A percentile compares a stretch with the other conserved stretches of the same genome.
phyloP scores from a whole-genome alignment of 2,888 invertebrate species.

The Sarcophaga rosellei region DNA sequence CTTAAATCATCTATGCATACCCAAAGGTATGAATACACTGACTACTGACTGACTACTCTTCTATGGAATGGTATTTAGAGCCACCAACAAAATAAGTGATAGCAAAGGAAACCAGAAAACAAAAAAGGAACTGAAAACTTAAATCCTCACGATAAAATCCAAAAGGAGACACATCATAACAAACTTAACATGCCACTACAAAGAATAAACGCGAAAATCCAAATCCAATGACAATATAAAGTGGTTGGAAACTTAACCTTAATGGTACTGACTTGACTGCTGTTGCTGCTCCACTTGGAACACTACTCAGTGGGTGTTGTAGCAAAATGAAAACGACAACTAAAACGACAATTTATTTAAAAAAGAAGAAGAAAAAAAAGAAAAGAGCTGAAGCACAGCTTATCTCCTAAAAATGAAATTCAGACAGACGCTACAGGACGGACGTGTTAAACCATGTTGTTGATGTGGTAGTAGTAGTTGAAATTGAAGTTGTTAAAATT shows the following conservation, averaged over 20 bases:
- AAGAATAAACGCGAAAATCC: constrained; percentile 37
- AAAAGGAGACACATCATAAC: constrained; percentile 60
- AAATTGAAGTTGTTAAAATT: constrained; percentile 37
- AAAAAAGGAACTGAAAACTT: neutral
- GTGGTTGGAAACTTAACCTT: constrained; percentile 61
- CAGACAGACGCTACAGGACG: neutral
- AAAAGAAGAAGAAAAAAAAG: neutral
- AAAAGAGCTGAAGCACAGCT: constrained; percentile 45
- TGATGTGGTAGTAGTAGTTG: neutral
- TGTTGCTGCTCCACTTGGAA: neutral
- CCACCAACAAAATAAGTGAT: neutral
- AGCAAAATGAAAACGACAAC: constrained; percentile 32
- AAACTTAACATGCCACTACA: constrained; percentile 46
- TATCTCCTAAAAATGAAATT: constrained; percentile 43
- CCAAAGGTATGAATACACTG: neutral
- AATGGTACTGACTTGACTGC: constrained; percentile 16
- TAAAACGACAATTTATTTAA: constrained; percentile 22
- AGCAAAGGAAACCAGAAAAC: constrained; percentile 16
- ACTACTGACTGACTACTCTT: neutral
- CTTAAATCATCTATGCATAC: constrained; percentile 38
- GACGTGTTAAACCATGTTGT: constrained; percentile 9
- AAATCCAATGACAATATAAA: constrained; percentile 64
- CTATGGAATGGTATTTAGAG: neutral
- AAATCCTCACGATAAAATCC: neutral
- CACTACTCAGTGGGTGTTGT: constrained; percentile 60